phyloP scores from a whole-genome alignment of 1,140 invertebrate genomes.

The Solen grandis region DNA sequence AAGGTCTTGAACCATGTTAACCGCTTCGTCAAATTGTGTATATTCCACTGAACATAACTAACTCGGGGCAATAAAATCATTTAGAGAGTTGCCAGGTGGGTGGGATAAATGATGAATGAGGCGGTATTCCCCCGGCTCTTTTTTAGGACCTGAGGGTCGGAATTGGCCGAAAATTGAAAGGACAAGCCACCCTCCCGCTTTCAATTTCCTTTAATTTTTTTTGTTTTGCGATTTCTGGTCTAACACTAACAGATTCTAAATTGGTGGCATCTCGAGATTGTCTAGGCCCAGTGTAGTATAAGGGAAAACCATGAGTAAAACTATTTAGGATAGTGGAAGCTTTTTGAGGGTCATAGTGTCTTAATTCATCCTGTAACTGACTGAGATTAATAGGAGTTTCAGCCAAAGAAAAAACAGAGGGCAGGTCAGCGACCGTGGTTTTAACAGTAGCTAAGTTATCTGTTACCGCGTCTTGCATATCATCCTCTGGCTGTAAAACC shows the following conservation, averaged over 20 bases:
- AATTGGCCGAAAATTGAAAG: neutral
- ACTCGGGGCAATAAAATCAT: slow-evolving; percentile 19
- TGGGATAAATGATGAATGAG: slow-evolving; percentile 45
- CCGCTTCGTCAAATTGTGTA: no score
- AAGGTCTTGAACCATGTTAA: no score
- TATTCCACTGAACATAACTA: no score
- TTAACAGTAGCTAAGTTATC: neutral
- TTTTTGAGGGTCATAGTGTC: neutral
- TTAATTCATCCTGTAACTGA: neutral
- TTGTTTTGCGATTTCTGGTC: neutral
- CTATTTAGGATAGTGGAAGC: neutral
- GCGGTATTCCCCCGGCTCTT: slow-evolving; percentile 5
- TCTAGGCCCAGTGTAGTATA: no score
- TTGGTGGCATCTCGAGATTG: no score
- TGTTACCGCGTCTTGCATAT: no score
- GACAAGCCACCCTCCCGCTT: neutral
- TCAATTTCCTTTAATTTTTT: slow-evolving; percentile 19
- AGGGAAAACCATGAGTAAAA: neutral
- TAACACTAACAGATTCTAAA: slow-evolving; percentile 8
- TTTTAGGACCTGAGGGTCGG: slow-evolving; percentile 5
- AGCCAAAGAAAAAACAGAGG: neutral
- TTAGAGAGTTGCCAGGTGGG: neutral
- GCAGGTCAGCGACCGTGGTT: neutral
- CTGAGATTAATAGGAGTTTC: neutral
- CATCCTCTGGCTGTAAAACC: no score